These are phyloP conservation scores for Galaxias olidus DNA, from an alignment of 2,797 vertebrate genomes.

Conservation along the genomic window DNA sequence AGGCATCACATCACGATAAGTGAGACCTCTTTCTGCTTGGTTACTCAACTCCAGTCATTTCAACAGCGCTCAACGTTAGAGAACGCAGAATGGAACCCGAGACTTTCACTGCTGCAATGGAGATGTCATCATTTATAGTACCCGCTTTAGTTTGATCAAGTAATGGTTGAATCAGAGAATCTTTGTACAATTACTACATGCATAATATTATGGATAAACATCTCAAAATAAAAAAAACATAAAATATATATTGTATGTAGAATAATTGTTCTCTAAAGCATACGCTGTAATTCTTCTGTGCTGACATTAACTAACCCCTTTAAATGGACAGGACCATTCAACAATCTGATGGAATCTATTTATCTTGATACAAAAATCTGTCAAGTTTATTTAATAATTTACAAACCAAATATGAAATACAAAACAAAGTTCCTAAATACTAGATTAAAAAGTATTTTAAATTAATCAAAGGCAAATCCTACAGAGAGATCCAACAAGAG, in stretches of 20 bases:
- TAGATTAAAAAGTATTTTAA: conserved; percentile 26
- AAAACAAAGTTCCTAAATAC: conserved; percentile 10
- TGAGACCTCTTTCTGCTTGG: conserved; percentile 68
- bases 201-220: background rate
- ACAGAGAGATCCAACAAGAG: conserved; percentile 2
- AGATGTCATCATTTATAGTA: too few relatives aligned
- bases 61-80: conserved; percentile 50
- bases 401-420: background rate
- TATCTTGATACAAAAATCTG: conserved; percentile 39
- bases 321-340: background rate
- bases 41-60: conserved; percentile 81
- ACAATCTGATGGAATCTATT: conserved; percentile 49
- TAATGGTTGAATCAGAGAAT: background rate
- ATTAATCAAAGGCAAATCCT: conserved; percentile 2
- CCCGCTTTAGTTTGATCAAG: too few relatives aligned
- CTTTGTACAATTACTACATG: too few relatives aligned
- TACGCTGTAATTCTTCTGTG: too few relatives aligned
- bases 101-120: conserved; percentile 53
- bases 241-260: too few relatives aligned
- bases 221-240: too few relatives aligned
- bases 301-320: too few relatives aligned
- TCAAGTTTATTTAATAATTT: conserved; percentile 10
- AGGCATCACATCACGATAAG: conserved; percentile 26
- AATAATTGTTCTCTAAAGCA: too few relatives aligned
- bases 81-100: conserved; percentile 46